Evolutionary conservation across 2,888 invertebrate species (phyloP).

Genomic region (Drosophila neotestacea): DNA sequence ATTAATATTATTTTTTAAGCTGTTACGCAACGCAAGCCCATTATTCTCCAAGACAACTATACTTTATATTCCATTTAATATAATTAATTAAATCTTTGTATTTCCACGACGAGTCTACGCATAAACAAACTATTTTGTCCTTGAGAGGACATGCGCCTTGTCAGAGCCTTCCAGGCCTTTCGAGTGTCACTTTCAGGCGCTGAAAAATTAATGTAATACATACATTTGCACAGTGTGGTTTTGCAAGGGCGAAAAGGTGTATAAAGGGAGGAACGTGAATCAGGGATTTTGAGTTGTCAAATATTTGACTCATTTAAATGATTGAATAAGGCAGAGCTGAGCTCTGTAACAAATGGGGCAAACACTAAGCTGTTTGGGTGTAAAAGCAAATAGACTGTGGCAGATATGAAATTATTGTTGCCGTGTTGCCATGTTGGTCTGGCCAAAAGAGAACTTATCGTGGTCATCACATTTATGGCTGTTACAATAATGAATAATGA

Average conservation of each 20-base stretch:
- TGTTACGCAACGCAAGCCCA: neutral
- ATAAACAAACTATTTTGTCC: conserved; percentile 25
- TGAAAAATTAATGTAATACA: conserved; percentile 58
- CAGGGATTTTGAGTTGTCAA: conserved; percentile 34
- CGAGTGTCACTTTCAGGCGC: conserved; percentile 22
- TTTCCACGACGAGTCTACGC: conserved; percentile 3
- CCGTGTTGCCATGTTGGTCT: conserved; percentile 5
- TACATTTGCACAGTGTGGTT: conserved; percentile 33
- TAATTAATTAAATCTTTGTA: conserved; percentile 17
- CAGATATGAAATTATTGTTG: conserved; percentile 20
- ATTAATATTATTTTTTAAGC: conserved; percentile 1
- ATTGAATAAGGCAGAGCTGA: conserved; percentile 64
- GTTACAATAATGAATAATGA: conserved; percentile 52
- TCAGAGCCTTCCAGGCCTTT: conserved; percentile 14
- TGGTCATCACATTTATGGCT: conserved; percentile 50
- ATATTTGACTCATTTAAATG: conserved; percentile 76
- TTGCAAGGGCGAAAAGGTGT: conserved; percentile 1
- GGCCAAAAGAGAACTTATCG: conserved; percentile 41
- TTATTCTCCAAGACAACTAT: neutral
- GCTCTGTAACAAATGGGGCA: conserved; percentile 14
- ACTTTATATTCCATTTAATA: conserved; percentile 5
- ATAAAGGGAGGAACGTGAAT: neutral
- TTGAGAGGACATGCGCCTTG: conserved; percentile 25
- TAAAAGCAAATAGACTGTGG: conserved; percentile 26
- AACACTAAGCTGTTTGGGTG: conserved; percentile 20